Evolutionary conservation across 2,113 vertebrate species (phyloP).

Genomic region (Phyllostomus discolor): DNA sequence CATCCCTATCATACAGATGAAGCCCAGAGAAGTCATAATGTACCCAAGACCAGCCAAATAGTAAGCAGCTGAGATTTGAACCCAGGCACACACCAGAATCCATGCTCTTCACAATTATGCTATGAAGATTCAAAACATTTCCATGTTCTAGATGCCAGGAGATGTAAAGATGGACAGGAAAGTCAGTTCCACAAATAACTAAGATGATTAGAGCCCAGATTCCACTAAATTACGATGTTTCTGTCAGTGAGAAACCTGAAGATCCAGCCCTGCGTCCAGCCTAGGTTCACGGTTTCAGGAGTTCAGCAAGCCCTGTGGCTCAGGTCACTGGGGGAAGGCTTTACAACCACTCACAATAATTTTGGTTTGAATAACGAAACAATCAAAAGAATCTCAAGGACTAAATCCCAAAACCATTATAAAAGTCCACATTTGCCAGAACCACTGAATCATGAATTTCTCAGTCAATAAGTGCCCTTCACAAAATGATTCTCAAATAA

Average conservation of each 20-base stretch:
- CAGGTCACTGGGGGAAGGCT: neutral
- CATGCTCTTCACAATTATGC: neutral
- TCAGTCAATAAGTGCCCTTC: neutral
- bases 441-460: neutral
- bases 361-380: neutral
- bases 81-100: neutral
- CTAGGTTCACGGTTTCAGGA: neutral
- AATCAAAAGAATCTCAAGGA: neutral
- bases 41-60: neutral
- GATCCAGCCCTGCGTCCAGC: neutral
- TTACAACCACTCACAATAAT: neutral
- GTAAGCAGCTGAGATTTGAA: neutral
- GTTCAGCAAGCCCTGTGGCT: neutral
- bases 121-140: neutral
- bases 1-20: neutral
- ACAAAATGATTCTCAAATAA: neutral
- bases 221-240: neutral
- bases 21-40: neutral
- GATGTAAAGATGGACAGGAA: neutral
- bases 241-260: neutral
- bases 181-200: neutral
- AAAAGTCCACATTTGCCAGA: neutral
- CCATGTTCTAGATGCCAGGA: neutral
- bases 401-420: neutral
- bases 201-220: neutral